Evolutionary conservation across 2,888 invertebrate genomes (phyloP).

Genomic region (Saturnia pavonia): DNA sequence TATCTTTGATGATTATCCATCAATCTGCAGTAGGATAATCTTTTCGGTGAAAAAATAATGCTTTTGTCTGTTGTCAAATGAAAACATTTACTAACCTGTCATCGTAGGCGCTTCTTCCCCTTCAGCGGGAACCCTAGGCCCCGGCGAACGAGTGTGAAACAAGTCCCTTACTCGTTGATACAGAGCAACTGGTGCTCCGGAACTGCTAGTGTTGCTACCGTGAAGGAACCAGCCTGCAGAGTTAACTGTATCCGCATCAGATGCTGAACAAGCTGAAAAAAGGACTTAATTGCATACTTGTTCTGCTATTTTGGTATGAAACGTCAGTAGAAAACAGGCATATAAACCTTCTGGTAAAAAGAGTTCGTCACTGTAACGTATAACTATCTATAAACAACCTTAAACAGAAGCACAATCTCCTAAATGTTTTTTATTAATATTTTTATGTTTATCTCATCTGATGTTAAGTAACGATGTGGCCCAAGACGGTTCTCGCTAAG

Average conservation of each 20-base stretch:
- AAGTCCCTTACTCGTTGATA: slow-evolving; percentile 93
- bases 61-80: neutral
- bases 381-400: too few relatives aligned
- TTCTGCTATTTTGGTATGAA: neutral
- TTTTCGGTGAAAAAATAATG: neutral
- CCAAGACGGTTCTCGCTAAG: too few relatives aligned
- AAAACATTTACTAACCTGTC: slow-evolving; percentile 61
- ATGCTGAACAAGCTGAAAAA: slow-evolving; percentile 74
- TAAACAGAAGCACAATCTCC: too few relatives aligned
- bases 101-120: slow-evolving; percentile 77
- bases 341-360: neutral
- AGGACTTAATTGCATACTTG: neutral
- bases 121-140: slow-evolving; percentile 71
- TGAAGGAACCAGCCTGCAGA: slow-evolving; percentile 89
- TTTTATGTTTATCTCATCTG: too few relatives aligned
- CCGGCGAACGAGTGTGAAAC: slow-evolving; percentile 84
- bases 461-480: too few relatives aligned
- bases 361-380: neutral
- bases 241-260: slow-evolving; percentile 80
- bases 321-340: neutral
- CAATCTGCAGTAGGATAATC: too few relatives aligned
- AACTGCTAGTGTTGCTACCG: slow-evolving; percentile 62
- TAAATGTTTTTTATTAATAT: too few relatives aligned
- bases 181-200: slow-evolving; percentile 85
- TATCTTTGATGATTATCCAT: too few relatives aligned